Percentiles rank a stretch among this genome's conserved stretches.
Conservation (phyloP, 1,140 invertebrate genomes). For the Brachionus calyciflorus region DNA sequence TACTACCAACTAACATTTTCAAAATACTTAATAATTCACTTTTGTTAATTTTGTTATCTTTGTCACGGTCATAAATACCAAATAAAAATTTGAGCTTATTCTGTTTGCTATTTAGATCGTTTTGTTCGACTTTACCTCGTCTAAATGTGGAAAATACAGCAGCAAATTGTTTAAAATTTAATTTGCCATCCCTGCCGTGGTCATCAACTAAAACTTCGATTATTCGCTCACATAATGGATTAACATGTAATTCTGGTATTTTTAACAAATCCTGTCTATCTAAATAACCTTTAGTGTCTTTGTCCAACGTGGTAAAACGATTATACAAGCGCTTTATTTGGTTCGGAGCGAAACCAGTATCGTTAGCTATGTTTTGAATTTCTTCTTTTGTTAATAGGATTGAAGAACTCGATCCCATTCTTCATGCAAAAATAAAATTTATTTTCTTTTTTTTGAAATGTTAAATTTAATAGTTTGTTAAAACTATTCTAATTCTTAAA, state of each 20-base stretch:
- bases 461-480: too few species aligned
- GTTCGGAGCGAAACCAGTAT: constrained; percentile 73
- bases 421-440: not conserved
- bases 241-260: constrained; percentile 86
- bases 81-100: constrained; percentile 47
- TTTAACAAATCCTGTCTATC: constrained; percentile 92
- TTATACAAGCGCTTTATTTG: constrained; percentile 97
- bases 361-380: not conserved
- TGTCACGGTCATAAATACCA: constrained; percentile 46
- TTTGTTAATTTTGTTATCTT: constrained; percentile 41
- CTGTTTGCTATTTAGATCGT: constrained; percentile 21
- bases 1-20: constrained; percentile 44
- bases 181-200: constrained; percentile 68
- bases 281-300: constrained; percentile 77
- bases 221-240: constrained; percentile 84
- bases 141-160: constrained; percentile 89
- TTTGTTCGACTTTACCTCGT: constrained; percentile 61
- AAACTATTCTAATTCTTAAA: too few species aligned
- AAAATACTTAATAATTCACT: constrained; percentile 40
- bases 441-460: not conserved
- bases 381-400: constrained; percentile 43
- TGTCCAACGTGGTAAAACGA: constrained; percentile 90
- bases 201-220: constrained; percentile 66
- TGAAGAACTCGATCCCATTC: constrained; percentile 46
- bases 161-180: constrained; percentile 98